Base-by-base conservation (phyloP, 2,888 invertebrate species). In the Patella pellucida region DNA sequence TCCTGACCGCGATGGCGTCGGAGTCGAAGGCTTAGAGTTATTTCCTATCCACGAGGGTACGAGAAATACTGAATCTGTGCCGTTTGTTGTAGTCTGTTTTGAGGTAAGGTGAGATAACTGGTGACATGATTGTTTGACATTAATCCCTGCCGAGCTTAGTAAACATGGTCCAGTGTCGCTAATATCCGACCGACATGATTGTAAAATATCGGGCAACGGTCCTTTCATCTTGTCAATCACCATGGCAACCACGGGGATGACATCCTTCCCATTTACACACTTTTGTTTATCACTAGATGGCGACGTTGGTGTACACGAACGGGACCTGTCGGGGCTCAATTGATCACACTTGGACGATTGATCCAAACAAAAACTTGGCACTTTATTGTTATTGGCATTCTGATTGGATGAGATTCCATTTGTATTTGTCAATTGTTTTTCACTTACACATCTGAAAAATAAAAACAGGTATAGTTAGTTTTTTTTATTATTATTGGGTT, bases 151-250 rank as follows among this genome's bases (percentile, higher is more conserved):
- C 62, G 62, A 12, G 19, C 23, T 62, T 19, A 62, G 62, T 23
- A 62, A 62, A 62, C 62, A 62, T 23, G 62, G 62, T 14, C 62
- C 62, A 62, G 62, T 62, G 19, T 62, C 19, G 19, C 23, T 62
- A 11, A 62, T 11, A 12, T 62, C 62, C 23, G 62, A 23, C 11
- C 19, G 19, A 62, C 62, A 62, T 62, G 62, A 62, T 62, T 19
- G 19, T 19, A 62, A 23, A 62, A 62, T 62, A 15, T 62, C 62
- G 19, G 62, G 62, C 23, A 62, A 62, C 14, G 62, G 62, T 23
- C 62, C 62, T 23, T 62, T 62, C 62, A 62, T 62, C 23, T 62
- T 62, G 19, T 62, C 23, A 12, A 62, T 23, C 19, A 23, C 62
- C 23, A 62, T 62, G 62, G 23, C 62, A 62, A 23, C n/a, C 16